These are phyloP conservation scores for Catocala fraxini DNA, from an alignment of 2,888 invertebrate genomes.

Conservation along the genomic window DNA sequence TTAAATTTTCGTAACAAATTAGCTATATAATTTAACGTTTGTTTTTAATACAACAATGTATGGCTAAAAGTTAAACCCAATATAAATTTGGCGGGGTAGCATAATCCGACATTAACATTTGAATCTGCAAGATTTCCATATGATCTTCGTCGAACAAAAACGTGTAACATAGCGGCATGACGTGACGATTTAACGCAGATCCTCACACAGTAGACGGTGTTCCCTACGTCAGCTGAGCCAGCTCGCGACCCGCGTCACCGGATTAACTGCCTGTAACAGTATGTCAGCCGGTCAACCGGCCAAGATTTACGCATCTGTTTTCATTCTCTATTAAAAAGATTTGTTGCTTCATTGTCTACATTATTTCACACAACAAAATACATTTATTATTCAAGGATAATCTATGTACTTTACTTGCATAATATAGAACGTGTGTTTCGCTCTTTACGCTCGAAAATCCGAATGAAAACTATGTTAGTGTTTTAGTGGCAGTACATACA, in stretches of 20 bases:
- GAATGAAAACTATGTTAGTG: conserved; percentile 36
- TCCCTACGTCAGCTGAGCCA: conserved; percentile 70
- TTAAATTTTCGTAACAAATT: too few relatives aligned
- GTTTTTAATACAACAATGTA: conserved; percentile 11
- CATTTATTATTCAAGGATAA: conserved; percentile 31
- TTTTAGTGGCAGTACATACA: conserved; percentile 52
- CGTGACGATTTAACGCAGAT: conserved; percentile 67
- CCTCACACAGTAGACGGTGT: conserved; percentile 65
- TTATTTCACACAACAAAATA: conserved; percentile 34
- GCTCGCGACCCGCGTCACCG: conserved; percentile 78
- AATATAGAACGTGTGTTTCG: not conserved
- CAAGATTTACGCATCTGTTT: conserved; percentile 80
- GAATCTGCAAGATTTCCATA: conserved; percentile 48
- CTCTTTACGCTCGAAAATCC: conserved; percentile 4
- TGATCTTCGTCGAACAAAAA: conserved; percentile 47
- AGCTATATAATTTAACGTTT: too few relatives aligned
- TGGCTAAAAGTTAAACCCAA: conserved; percentile 9
- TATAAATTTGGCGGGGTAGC: conserved; percentile 27
- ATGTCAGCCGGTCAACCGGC: conserved; percentile 76
- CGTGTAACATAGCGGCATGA: conserved; percentile 61
- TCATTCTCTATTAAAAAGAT: conserved; percentile 69
- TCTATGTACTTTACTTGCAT: not conserved
- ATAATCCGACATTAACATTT: conserved; percentile 50
- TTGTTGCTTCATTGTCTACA: conserved; percentile 49
- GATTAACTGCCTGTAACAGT: conserved; percentile 84